Base-by-base conservation (phyloP, 2,888 invertebrate species). In the Eilema griseolum region DNA sequence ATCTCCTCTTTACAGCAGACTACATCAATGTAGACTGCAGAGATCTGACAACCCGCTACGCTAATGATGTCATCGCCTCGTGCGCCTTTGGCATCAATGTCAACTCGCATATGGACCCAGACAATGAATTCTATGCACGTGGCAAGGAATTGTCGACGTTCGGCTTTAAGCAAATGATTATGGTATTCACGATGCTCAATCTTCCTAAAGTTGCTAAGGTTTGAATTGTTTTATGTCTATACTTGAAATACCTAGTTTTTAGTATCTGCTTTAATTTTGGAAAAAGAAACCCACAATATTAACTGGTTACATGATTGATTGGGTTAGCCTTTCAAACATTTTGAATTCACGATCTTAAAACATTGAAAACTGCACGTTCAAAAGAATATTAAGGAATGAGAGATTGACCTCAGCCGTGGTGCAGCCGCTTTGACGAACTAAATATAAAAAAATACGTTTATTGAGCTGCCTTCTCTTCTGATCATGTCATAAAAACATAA, bases 121-220 rank as follows among this genome's bases (percentile, higher is more conserved):
- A 96, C 0, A 96, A 96, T 76, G 86, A 94, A 46, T 96, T 97
- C 83, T 96, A 95, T 76, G 66, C 80, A 56, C 95, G 92, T 90
- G 96, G 96, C 28, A 95, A 94, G 74, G 86, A 85, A 16, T 83
- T 91, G 1, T 91, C 95, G 0, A 89, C 89, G 14, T 94, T 96
- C 67, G 83, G 71, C 3, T 83, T 84, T 5, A 63, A 66, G 1
- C 79, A 84, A 61, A 70, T 86, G 20, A 5, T 89, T 0, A 77
- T 80, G 11, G 78, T 89, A 3, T 73, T 90, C 7, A 78, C 85
- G 3, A 76, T 82, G 60, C n/a, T 75, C 0, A 79, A 76, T 26
- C 59, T 72, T 12, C 88, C 89, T 0, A 77, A 66, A 31, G 4
- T 89, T 5, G 73, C 76, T 31, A 83, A 80, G 77, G 89, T 89